Evolutionary conservation across 1,140 invertebrate genomes (phyloP), one percentile per base, ranked within the genome.

Genomic region (Drosophila sturtevanti): DNA sequence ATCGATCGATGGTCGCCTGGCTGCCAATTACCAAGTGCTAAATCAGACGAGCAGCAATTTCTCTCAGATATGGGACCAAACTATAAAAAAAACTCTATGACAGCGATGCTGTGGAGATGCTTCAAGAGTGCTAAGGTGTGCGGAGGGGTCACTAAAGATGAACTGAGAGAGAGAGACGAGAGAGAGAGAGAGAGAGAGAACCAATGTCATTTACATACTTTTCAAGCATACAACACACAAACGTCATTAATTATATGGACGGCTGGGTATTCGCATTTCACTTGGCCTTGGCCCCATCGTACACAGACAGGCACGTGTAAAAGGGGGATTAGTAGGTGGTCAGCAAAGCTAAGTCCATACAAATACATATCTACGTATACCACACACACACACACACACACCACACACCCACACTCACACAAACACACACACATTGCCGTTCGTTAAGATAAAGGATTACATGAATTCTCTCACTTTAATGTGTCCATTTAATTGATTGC

Each of bases 1-100:
- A 89, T 87, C 77, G 85, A 89, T 89, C 80, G 69, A 35, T 77
- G 69, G 80, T 80, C 81, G 77, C 77, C 77, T 74, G 77, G 67
- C 85, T 89, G 84, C 84, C 84, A 87, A 87, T 87, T 86, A 86
- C 72, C 66, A 86, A 86, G 66, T 79, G 66, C 65, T 54, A 60
- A 31, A 79, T 35, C 56, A 86, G 65, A 66, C 60, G 55, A 68
- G 68, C 68, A 75, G 22, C 52, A 64, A 78, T 68, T 80, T 72
- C 41, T 14, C 59, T 35, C 24, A 21, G n/a, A 35, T 37, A 16
- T 35, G 55, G 16, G 41, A 6, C 27, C 54, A 3, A 18, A 16
- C 54, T 24, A 56, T n/a, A n/a, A n/a, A n/a, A n/a, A n/a, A n/a
- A 56, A 27, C 22, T 56, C 7, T 44, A 35, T 12, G 10, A 35